phyloP scores from a whole-genome alignment of 2,797 vertebrate genomes.

The Hydrophis major region DNA sequence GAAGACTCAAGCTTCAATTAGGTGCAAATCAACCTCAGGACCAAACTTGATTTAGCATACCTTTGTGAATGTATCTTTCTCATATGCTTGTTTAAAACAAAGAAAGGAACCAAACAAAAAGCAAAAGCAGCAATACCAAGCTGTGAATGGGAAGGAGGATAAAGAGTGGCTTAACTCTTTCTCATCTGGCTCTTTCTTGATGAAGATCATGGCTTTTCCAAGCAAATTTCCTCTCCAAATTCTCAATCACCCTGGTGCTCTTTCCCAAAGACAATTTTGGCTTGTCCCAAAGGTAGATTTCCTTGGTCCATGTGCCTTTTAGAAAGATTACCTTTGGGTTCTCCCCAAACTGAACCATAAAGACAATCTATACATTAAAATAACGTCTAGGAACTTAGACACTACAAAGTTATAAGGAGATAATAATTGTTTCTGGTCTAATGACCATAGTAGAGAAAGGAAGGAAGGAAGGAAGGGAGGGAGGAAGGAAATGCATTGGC shows the following conservation, averaged over 20 bases:
- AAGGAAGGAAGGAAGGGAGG: not conserved
- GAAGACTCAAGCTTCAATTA: conserved; percentile 8
- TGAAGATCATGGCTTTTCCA: not conserved
- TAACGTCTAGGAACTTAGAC: not conserved
- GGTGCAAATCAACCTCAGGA: not conserved
- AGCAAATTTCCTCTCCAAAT: not conserved
- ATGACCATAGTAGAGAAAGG: not conserved
- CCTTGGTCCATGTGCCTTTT: not conserved
- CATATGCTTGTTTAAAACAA: not conserved
- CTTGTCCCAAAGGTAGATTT: not conserved
- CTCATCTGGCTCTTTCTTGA: not conserved
- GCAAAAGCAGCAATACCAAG: not conserved
- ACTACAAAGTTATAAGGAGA: not conserved
- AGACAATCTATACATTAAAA: not conserved
- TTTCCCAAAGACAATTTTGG: not conserved
- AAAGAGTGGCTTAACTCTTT: not conserved
- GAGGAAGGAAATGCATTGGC: not conserved
- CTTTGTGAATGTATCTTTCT: not conserved
- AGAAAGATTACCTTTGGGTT: not conserved
- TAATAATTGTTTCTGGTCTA: not conserved
- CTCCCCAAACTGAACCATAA: not conserved
- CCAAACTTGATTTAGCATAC: not conserved
- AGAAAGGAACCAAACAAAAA: not conserved
- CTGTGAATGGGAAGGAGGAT: not conserved
- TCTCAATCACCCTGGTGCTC: not conserved